These are phyloP conservation scores for Trachelus troglodyta DNA, from an alignment of 2,888 invertebrate genomes.

Conservation along the genomic window DNA sequence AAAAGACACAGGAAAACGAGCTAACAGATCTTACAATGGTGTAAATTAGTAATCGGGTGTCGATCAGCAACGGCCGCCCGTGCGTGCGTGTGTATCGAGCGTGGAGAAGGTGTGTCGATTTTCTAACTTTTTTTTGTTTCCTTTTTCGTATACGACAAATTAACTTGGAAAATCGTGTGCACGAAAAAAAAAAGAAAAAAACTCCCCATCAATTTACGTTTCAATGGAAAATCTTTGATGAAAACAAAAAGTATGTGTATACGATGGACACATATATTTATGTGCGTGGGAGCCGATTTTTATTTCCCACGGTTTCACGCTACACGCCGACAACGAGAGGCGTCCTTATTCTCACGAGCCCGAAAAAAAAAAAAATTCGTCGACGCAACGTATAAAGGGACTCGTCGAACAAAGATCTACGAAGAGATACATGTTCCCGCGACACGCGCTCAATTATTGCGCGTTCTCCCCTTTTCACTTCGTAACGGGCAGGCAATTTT, in stretches of 20 bases:
- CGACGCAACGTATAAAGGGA: neutral
- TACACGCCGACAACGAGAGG: neutral
- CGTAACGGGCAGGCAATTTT: neutral
- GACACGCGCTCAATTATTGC: neutral
- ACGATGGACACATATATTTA: neutral
- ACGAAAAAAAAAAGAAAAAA: neutral
- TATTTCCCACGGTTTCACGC: neutral
- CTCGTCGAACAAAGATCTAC: neutral
- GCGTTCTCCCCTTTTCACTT: neutral
- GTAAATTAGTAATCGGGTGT: neutral
- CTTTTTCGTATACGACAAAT: neutral
- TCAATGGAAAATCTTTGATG: neutral
- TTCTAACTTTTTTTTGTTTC: neutral
- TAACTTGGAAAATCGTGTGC: neutral
- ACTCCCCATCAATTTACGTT: neutral
- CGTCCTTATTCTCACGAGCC: neutral
- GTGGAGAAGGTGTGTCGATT: neutral
- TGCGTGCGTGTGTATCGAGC: neutral
- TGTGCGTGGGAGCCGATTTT: neutral
- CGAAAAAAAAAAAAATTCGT: too few species aligned
- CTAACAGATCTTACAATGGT: neutral
- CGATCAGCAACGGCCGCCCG: neutral
- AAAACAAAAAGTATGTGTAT: neutral
- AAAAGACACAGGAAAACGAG: neutral
- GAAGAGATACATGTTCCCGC: neutral